Evolutionary conservation across 2,888 invertebrate species (phyloP), one percentile per base, ranked within the genome.

Genomic region (Amiota communis): DNA sequence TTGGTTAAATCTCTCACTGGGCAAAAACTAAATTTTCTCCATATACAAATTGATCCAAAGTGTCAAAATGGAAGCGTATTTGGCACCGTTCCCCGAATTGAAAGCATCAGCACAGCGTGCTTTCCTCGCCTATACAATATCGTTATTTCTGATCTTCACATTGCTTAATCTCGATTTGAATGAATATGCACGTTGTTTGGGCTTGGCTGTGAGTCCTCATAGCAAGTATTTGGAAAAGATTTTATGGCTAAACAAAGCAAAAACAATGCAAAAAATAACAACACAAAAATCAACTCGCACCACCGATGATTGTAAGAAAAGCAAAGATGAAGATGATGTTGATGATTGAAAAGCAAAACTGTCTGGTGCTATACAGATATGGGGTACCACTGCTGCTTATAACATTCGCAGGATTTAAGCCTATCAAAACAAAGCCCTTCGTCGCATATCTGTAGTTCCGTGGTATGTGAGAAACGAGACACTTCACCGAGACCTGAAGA

Each of bases 41-140:
- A 95, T 91, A 97, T 98, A 81, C 93, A 93, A 77, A 94, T 98
- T 36, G 97, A 98, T 90, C 94, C 95, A 61, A 93, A 93, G 95
- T 78, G 91, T 93, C 65, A 98, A 98, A 91, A 93, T 99, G 84
- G 96, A 97, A 90, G 93, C 94, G 8, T 91, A 95, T 70, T 91
- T 98, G 57, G 97, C 97, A 4, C 93, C 95, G 80, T 95, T 95
- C 86, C 92, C 93, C 4, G 92, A 93, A 51, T 89, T 99, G 15
- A 98, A 98, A 87, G 96, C 96, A 85, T 93, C 94, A 71, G 99
- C 98, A 1, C 97, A 98, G 87, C 92, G 98, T 87, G 97, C 98
- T 51, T 97, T 99, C 90, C 93, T 97, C 0, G 92, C 96, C 2
- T 99, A 99, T 88, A 90, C 97, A 0, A 97, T 97, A 89, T 96